Evolutionary conservation across 2,797 vertebrate genomes (phyloP).

Genomic region (Takifugu ocellatus): DNA sequence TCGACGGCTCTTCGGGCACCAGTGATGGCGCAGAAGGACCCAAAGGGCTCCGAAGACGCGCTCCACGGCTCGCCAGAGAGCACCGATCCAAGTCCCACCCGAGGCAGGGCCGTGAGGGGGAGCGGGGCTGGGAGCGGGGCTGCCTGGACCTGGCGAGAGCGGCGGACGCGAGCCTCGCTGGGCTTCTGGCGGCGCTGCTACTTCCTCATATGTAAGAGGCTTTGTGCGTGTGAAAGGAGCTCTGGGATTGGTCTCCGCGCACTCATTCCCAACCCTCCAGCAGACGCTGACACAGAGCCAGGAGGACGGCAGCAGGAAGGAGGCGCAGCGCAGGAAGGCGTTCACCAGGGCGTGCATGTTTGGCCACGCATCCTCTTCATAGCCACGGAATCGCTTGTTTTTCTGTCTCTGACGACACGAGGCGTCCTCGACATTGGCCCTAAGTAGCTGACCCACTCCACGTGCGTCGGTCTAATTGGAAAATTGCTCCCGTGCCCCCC

Average conservation of each 20-base stretch:
- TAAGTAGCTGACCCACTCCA: no score
- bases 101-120: conserved; percentile 63
- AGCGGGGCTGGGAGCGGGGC: conserved; percentile 68
- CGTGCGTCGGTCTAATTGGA: no score
- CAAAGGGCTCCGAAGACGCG: conserved; percentile 73
- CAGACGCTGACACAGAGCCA: conserved; percentile 75
- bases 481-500: no score
- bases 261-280: conserved; percentile 75
- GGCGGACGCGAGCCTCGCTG: conserved; percentile 59
- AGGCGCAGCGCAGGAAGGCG: conserved; percentile 76
- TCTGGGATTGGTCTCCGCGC: conserved; percentile 76
- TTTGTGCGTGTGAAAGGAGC: conserved; percentile 75
- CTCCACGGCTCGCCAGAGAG: conserved; percentile 77
- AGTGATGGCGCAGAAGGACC: conserved; percentile 63
- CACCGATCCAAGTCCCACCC: conserved; percentile 68
- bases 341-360: conserved; percentile 74
- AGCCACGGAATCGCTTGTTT: no score
- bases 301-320: conserved; percentile 77
- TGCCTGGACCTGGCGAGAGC: conserved; percentile 59
- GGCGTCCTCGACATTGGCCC: no score
- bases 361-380: not conserved
- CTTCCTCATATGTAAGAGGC: conserved; percentile 83
- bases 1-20: conserved; percentile 53
- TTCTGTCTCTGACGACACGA: no score
- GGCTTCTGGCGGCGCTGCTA: conserved; percentile 49